A percentile compares a stretch with the other conserved stretches of the same genome.
Evolutionary conservation across 35 echinoderm and acorn worm genomes (phyloP).

Genomic region (Eucidaris tribuloides): DNA sequence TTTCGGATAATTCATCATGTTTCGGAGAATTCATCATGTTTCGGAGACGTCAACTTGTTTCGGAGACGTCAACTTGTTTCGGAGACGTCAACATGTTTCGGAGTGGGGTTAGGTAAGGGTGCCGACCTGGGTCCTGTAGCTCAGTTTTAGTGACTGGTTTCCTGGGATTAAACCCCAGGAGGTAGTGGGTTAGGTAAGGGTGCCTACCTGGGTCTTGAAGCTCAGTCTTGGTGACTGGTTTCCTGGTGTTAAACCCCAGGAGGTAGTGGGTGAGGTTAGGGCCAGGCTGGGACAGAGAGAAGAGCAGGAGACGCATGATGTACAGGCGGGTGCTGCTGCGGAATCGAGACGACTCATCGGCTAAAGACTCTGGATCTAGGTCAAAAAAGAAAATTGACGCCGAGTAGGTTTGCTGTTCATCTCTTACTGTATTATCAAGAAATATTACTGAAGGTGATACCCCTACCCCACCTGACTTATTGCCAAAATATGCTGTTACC

Average conservation of each 20-base stretch:
- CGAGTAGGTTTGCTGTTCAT: too few relatives aligned
- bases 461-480: too few relatives aligned
- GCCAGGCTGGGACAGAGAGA: slow-evolving; percentile 71
- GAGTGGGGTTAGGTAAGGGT: too few relatives aligned
- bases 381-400: neutral
- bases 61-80: too few relatives aligned
- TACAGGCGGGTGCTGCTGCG: slow-evolving; percentile 61
- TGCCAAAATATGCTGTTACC: too few relatives aligned
- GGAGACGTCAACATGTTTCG: too few relatives aligned
- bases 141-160: slow-evolving; percentile 87
- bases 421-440: neutral
- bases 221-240: slow-evolving; percentile 80
- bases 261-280: slow-evolving; percentile 90
- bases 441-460: too few relatives aligned
- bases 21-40: too few relatives aligned
- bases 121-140: slow-evolving; percentile 93
- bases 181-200: too few relatives aligned
- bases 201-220: slow-evolving; percentile 96
- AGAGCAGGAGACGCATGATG: slow-evolving; percentile 63
- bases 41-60: too few relatives aligned
- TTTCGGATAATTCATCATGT: too few relatives aligned
- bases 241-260: slow-evolving; percentile 72
- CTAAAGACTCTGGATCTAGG: neutral
- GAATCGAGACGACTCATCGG: slow-evolving; percentile 19
- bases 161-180: slow-evolving; percentile 72